phyloP scores from a whole-genome alignment of 1,140 invertebrate genomes.

The Hypothenemus hampei region DNA sequence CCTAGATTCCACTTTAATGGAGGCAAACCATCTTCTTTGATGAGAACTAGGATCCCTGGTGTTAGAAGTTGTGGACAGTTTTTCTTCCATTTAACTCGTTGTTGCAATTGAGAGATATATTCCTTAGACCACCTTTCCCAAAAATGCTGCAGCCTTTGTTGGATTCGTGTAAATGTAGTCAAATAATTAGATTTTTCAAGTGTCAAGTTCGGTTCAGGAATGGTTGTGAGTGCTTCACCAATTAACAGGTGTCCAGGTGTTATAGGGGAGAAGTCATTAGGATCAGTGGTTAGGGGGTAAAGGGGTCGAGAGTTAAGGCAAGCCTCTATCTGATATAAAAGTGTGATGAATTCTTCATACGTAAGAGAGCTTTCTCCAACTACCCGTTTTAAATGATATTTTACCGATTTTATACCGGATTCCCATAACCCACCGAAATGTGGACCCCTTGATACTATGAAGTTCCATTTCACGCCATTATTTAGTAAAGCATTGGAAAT shows the following conservation, averaged over 20 bases:
- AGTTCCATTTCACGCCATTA: conserved; percentile 13
- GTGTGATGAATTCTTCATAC: conserved; percentile 29
- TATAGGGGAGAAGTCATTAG: conserved; percentile 25
- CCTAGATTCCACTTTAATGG: neutral
- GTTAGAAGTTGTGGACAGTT: too few relatives aligned
- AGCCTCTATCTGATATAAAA: conserved; percentile 27
- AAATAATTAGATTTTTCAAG: conserved; percentile 5
- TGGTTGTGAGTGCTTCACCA: conserved; percentile 18
- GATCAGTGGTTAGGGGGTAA: conserved; percentile 26
- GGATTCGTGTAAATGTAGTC: conserved; percentile 2
- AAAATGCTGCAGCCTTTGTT: conserved; percentile 16
- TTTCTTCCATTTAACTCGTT: too few relatives aligned
- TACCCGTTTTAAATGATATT: conserved; percentile 40
- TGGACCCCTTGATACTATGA: conserved; percentile 36
- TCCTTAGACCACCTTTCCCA: conserved; percentile 17
- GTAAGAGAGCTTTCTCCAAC: conserved; percentile 15
- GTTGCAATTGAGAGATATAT: conserved; percentile 12
- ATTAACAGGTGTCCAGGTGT: conserved; percentile 33
- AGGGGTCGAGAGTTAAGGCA: conserved; percentile 31
- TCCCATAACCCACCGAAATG: conserved; percentile 48
- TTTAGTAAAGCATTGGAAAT: conserved; percentile 5
- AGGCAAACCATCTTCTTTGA: too few relatives aligned
- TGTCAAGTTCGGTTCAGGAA: conserved; percentile 1
- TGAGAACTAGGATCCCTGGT: too few relatives aligned
- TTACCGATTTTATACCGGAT: conserved; percentile 42